Evolutionary conservation across 2,888 invertebrate genomes (phyloP).

Genomic region (Diplolepis rosae): DNA sequence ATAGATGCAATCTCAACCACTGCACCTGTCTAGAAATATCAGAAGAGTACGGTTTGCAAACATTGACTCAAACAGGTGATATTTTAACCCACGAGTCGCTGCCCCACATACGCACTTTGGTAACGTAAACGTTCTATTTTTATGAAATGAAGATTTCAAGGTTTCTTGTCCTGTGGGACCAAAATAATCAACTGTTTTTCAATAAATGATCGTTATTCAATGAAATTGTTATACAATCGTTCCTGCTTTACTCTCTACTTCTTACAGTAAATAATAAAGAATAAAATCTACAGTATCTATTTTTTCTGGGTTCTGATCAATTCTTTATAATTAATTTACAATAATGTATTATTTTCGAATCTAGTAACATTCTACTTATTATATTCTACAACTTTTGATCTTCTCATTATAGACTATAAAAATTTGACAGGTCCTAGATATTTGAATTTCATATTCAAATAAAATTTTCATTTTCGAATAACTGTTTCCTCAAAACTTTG

Average conservation of each 20-base stretch:
- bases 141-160: constrained; percentile 23
- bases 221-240: not conserved
- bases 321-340: too few relatives aligned
- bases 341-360: too few relatives aligned
- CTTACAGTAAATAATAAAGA: too few relatives aligned
- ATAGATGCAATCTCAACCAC: not conserved
- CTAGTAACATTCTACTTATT: too few relatives aligned
- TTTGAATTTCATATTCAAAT: too few relatives aligned
- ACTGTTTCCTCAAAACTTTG: too few relatives aligned
- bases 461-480: too few relatives aligned
- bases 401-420: too few relatives aligned
- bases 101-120: not conserved
- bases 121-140: constrained; percentile 27
- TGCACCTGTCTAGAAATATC: constrained; percentile 2
- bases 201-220: constrained; percentile 6
- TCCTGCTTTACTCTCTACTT: not conserved
- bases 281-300: too few relatives aligned
- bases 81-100: constrained; percentile 1
- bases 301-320: too few relatives aligned
- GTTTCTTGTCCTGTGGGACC: not conserved
- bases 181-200: constrained; percentile 4
- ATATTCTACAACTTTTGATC: too few relatives aligned
- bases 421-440: too few relatives aligned
- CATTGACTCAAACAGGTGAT: constrained; percentile 25
- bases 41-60: constrained; percentile 18